Evolutionary conservation across 2,113 vertebrate genomes (phyloP).

Genomic region (Oryzias melastigma): DNA sequence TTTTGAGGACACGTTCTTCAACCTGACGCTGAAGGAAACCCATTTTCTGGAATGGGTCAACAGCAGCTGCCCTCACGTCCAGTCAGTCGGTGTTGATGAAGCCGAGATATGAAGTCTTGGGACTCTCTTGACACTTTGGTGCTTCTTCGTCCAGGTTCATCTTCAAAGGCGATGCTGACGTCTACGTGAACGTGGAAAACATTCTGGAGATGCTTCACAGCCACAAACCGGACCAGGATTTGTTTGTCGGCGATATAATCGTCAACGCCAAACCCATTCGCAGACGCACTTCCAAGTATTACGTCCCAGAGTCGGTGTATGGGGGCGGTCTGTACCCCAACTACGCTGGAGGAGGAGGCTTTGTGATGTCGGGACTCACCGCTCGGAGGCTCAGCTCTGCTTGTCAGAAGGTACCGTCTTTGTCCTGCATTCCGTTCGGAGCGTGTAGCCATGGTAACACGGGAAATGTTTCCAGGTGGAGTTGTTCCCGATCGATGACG

Average conservation of each 20-base stretch:
- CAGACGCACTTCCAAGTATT: constrained; percentile 87
- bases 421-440: not conserved
- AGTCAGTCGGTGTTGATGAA: constrained; percentile 52
- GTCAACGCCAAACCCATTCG: constrained; percentile 89
- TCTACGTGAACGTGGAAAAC: constrained; percentile 93
- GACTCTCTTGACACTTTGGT: too few relatives aligned
- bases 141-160: constrained; percentile 76
- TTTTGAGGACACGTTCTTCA: constrained; percentile 97
- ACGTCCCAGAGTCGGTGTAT: constrained; percentile 88
- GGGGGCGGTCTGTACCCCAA: constrained; percentile 86
- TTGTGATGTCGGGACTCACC: constrained; percentile 87
- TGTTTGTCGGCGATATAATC: constrained; percentile 95
- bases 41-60: constrained; percentile 93
- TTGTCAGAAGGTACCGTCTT: constrained; percentile 76
- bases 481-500: constrained; percentile 95
- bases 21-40: constrained; percentile 95
- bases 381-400: constrained; percentile 82
- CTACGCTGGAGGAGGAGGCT: constrained; percentile 93
- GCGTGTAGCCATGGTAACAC: not conserved
- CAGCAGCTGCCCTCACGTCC: constrained; percentile 80
- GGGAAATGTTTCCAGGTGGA: constrained; percentile 82
- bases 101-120: too few relatives aligned
- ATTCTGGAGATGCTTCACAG: constrained; percentile 86
- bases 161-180: constrained; percentile 93
- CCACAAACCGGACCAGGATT: constrained; percentile 70